These are phyloP conservation scores for Ramphastos sulfuratus DNA, from an alignment of 2,113 vertebrate species.

Conservation along the genomic window DNA sequence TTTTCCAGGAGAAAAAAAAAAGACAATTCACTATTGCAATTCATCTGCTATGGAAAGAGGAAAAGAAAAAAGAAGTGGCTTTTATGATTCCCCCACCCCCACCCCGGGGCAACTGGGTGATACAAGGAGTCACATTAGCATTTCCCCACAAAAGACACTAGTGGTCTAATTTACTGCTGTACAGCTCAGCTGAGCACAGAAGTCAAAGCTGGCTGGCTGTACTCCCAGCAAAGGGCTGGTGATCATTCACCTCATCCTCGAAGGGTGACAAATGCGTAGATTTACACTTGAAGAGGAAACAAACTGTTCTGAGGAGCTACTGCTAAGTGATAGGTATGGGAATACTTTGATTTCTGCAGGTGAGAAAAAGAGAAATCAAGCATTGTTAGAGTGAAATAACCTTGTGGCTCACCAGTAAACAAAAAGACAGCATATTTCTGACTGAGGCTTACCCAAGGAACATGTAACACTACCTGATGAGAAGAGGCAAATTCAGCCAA, in stretches of 20 bases:
- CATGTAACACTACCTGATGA: neutral
- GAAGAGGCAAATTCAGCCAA: neutral
- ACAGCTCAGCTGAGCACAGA: neutral
- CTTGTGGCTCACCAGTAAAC: neutral
- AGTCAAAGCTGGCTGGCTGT: neutral
- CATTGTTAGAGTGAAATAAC: neutral
- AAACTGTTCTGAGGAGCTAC: neutral
- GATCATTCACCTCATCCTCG: slow-evolving; percentile 28
- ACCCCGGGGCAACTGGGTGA: neutral
- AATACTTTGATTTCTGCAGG: slow-evolving; percentile 36
- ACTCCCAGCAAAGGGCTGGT: neutral
- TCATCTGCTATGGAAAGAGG: neutral
- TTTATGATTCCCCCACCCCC: neutral
- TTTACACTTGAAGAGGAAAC: slow-evolving; percentile 43
- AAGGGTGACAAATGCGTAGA: slow-evolving; percentile 11
- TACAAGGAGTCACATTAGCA: neutral
- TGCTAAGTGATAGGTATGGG: slow-evolving; percentile 4
- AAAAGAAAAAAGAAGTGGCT: neutral
- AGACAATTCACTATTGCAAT: neutral
- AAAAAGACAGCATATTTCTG: neutral
- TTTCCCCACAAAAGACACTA: neutral
- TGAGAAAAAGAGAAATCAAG: neutral
- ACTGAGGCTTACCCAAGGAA: neutral
- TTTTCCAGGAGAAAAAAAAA: neutral
- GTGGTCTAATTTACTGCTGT: neutral